Base-by-base conservation (phyloP, 2,113 vertebrate genomes). In the Chunga burmeisteri region DNA sequence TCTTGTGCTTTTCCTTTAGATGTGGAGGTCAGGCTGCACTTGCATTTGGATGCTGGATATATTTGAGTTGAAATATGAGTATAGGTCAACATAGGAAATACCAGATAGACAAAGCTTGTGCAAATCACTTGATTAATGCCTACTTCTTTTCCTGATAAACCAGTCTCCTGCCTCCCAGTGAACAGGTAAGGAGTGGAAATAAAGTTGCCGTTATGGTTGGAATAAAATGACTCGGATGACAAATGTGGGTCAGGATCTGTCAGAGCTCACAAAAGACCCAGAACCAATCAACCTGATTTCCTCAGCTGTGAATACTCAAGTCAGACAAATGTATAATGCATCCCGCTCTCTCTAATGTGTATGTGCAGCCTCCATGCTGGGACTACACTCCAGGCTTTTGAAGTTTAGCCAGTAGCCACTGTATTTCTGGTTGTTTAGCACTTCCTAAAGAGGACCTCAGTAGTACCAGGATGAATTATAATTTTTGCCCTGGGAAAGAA, bases 401-500 rank as follows among this genome's bases (percentile, higher is more conserved):
- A 97, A 96, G 96, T 96, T 86, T 72, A 94, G 90, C 81, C 91
- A 80, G 80, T 84, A 89, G 93, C 94, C 59, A 29, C 94, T 85
- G 63, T 38, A 79, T 91, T 95, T 96, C 88, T 67, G 18, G 53
- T 93, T 94, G 72, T 93, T 96, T 88, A 80, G 40, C 13, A 27
- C 71, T 94, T 67, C 50, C 86, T 94, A 65, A 89, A 88, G 77
- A 96, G 77, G 16, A 89, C 7, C 40, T 88, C 74, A 40, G 9
- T 17, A 86, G 91, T 63, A 88, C 42, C 61, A 56, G 14, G 21
- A 61, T 42, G 78, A 90, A 94, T 96, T 94, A 92, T 61, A 82
- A 73, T 90, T 97, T 97, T 97, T 97, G 88, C 85, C 94, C 58
- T 65, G 44, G 75, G 89, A 95, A 93, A 95, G 73, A 94, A 94